Evolutionary conservation across 1,140 invertebrate genomes (phyloP).

Genomic region (Sarcophaga bullata): DNA sequence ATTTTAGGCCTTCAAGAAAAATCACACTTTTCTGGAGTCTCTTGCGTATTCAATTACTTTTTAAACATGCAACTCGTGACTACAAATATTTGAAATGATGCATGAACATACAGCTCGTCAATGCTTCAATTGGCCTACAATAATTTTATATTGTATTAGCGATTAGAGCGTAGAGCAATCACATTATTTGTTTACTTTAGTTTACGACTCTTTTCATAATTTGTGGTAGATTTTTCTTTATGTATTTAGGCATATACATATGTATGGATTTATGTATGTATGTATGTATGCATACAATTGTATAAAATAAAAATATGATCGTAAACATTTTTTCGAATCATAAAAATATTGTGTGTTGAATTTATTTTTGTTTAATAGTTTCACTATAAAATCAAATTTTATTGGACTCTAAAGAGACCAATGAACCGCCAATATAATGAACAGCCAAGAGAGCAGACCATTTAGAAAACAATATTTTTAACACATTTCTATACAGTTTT

Average conservation of each 20-base stretch:
- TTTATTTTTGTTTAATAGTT: constrained; percentile 15
- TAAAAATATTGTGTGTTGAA: neutral
- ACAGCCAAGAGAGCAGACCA: neutral
- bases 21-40: neutral
- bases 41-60: neutral
- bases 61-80: neutral
- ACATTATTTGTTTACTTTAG: neutral
- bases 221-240: neutral
- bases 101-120: too few relatives aligned
- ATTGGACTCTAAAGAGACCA: neutral
- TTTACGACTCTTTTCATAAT: too few relatives aligned
- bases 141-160: neutral
- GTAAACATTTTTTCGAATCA: neutral
- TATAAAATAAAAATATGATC: constrained; percentile 7
- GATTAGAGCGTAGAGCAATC: neutral
- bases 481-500: neutral
- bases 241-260: too few relatives aligned
- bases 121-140: neutral
- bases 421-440: neutral
- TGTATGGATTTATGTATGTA: neutral
- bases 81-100: neutral
- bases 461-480: neutral
- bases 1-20: neutral
- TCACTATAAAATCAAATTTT: constrained; percentile 6
- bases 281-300: neutral